A percentile compares a stretch with the other conserved stretches of the same genome.
Evolutionary conservation across 1,140 invertebrate genomes (phyloP).

Genomic region (Sycophaga agraensis): DNA sequence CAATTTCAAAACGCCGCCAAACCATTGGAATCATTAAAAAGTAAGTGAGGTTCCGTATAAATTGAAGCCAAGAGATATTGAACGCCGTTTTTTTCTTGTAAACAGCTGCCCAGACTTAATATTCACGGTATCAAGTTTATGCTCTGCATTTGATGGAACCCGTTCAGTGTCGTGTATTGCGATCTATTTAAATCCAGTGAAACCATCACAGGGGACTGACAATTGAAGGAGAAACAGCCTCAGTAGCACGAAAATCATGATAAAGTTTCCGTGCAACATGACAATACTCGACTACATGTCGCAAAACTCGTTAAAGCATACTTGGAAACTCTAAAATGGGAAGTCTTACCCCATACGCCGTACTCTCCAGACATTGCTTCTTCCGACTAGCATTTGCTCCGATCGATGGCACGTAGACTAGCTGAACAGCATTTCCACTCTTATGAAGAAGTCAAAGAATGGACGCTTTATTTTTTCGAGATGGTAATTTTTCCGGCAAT

Average conservation of each 20-base stretch:
- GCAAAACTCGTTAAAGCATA: background rate
- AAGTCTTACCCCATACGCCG: background rate
- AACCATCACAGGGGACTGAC: slow-evolving; percentile 12
- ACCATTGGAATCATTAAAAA: too few species aligned
- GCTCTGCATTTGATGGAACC: slow-evolving; percentile 10
- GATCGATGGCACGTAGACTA: too few species aligned
- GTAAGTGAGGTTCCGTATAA: too few species aligned
- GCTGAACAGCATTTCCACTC: too few species aligned
- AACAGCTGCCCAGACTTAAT: background rate
- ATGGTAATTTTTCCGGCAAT: too few species aligned
- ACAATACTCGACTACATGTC: slow-evolving; percentile 21
- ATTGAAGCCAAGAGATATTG: too few species aligned
- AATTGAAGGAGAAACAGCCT: slow-evolving; percentile 14
- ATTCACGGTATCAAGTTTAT: background rate
- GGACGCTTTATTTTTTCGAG: too few species aligned
- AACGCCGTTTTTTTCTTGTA: too few species aligned
- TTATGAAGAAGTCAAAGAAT: too few species aligned
- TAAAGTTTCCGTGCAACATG: slow-evolving; percentile 14
- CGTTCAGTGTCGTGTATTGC: background rate
- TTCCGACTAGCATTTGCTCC: too few species aligned
- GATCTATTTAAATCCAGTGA: slow-evolving; percentile 15
- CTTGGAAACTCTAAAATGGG: background rate
- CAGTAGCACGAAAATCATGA: slow-evolving; percentile 3
- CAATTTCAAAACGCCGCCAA: too few species aligned
- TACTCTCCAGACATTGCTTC: too few species aligned